Conservation (phyloP, 2,113 vertebrate species). For the Ailurus styani region DNA sequence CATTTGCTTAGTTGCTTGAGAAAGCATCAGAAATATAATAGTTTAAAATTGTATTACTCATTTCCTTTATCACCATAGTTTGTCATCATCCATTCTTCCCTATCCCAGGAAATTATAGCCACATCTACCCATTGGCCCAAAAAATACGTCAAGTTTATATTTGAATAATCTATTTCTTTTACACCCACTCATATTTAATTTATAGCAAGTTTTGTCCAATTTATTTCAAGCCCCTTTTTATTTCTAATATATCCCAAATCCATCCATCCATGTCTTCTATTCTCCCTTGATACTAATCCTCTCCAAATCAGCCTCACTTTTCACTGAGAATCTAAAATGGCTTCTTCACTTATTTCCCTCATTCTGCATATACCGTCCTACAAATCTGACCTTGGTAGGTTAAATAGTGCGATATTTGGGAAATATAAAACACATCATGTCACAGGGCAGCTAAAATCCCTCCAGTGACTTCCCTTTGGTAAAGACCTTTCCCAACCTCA, state of each 20-base stretch:
- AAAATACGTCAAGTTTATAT: background rate
- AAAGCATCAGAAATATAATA: background rate
- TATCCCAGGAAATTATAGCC: background rate
- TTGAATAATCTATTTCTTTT: background rate
- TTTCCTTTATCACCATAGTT: background rate
- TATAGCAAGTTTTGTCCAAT: background rate
- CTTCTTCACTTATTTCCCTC: background rate
- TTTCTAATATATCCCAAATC: background rate
- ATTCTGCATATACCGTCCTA: background rate
- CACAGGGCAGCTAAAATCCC: background rate
- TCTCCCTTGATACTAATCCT: background rate
- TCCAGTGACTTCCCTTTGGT: background rate
- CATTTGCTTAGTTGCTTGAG: background rate
- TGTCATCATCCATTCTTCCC: background rate
- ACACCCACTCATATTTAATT: background rate
- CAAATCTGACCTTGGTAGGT: background rate
- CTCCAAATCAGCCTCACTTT: background rate
- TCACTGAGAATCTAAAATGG: background rate
- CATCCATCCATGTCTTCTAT: background rate
- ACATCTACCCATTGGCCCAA: background rate
- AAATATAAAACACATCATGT: background rate
- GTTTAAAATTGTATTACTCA: background rate
- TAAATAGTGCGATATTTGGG: background rate
- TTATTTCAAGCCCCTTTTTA: background rate
- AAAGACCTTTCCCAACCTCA: background rate